Evolutionary conservation across 2,113 vertebrate species (phyloP).

Genomic region (Fregata magnificens): DNA sequence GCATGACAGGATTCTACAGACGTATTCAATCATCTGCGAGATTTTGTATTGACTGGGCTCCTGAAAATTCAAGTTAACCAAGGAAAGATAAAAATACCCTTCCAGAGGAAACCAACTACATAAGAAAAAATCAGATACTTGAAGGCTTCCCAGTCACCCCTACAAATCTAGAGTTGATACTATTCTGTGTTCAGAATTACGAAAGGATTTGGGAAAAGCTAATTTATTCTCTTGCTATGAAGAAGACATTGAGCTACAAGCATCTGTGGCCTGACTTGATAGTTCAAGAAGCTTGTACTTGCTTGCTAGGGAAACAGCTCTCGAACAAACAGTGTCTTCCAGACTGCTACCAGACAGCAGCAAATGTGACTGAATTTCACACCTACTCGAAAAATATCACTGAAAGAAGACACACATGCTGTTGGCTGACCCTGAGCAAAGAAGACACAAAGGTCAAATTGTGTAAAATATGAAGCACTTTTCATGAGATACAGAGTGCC

Average conservation of each 20-base stretch:
- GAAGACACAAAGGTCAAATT: background rate
- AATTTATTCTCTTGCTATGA: background rate
- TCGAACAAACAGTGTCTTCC: background rate
- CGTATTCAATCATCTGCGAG: accelerated
- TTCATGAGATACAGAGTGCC: background rate
- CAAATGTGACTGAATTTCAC: background rate
- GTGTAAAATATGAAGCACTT: background rate
- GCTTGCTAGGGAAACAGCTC: background rate
- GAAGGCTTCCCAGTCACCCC: background rate
- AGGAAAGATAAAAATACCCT: background rate
- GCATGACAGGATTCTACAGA: background rate
- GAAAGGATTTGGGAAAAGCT: background rate
- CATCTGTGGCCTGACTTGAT: background rate
- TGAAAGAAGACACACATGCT: background rate
- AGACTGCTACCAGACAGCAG: background rate
- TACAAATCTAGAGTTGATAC: background rate
- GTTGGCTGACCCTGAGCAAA: background rate
- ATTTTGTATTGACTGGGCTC: background rate
- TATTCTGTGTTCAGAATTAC: background rate
- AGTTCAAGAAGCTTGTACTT: background rate
- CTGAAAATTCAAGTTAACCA: background rate
- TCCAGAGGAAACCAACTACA: background rate
- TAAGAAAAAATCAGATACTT: background rate
- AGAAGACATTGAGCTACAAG: background rate
- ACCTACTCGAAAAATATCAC: background rate